These are phyloP conservation scores for Nannobrachium achirus DNA, from an alignment of 2,113 vertebrate genomes.

Conservation along the genomic window DNA sequence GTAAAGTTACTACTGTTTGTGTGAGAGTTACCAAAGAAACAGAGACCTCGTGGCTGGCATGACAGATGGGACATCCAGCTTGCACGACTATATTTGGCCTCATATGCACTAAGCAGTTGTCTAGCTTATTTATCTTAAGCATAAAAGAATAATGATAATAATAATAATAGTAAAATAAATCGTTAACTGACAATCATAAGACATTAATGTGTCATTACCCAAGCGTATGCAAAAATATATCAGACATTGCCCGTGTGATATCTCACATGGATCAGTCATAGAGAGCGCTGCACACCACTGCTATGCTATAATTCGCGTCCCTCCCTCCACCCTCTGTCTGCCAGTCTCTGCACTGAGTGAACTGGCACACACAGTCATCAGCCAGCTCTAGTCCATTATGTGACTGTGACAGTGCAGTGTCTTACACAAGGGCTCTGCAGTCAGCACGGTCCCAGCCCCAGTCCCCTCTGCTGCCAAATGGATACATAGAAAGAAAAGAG, in stretches of 20 bases:
- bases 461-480: neutral
- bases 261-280: too few relatives aligned
- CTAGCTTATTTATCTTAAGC: too few relatives aligned
- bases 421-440: conserved; percentile 68
- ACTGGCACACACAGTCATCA: conserved; percentile 56
- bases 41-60: conserved; percentile 12
- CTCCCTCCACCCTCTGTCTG: conserved; percentile 20
- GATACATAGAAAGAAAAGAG: too few relatives aligned
- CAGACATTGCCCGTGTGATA: too few relatives aligned
- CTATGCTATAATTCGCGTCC: neutral
- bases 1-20: conserved; percentile 40
- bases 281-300: too few relatives aligned
- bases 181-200: too few relatives aligned
- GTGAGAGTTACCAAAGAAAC: conserved; percentile 25
- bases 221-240: too few relatives aligned
- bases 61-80: neutral
- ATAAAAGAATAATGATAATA: too few relatives aligned
- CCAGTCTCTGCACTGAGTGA: conserved; percentile 43
- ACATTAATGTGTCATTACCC: too few relatives aligned
- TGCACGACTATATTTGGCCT: too few relatives aligned
- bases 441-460: conserved; percentile 8
- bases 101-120: too few relatives aligned
- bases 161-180: too few relatives aligned
- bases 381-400: conserved; percentile 45
- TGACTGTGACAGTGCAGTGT: conserved; percentile 56